A percentile compares a stretch with the other conserved stretches of the same genome.
Evolutionary conservation across 2,113 vertebrate species (phyloP).

Genomic region (Pollachius pollachius): DNA sequence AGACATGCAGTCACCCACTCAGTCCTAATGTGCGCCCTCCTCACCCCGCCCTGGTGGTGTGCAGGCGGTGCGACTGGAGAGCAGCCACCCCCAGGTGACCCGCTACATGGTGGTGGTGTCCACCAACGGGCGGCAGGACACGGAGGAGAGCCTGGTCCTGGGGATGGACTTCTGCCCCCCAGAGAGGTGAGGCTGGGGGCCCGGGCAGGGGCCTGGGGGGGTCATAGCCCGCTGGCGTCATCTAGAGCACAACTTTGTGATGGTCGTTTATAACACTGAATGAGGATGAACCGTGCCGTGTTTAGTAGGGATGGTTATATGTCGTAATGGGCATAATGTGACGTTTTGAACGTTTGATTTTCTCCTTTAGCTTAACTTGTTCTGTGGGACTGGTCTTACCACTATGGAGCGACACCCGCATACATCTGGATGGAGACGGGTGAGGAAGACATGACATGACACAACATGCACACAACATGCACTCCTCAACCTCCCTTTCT

Average conservation of each 20-base stretch:
- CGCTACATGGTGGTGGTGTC: constrained; percentile 98
- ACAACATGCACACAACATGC: background rate
- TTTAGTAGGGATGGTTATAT: no score
- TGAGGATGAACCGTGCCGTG: no score
- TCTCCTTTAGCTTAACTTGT: constrained; percentile 77
- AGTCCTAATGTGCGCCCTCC: background rate
- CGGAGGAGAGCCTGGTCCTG: constrained; percentile 95
- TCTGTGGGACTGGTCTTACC: constrained; percentile 94
- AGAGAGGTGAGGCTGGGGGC: constrained; percentile 78
- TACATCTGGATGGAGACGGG: constrained; percentile 98
- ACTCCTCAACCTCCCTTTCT: no score
- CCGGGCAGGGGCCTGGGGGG: no score
- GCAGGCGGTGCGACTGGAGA: constrained; percentile 91
- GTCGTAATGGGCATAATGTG: background rate
- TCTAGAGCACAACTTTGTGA: background rate
- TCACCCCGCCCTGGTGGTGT: background rate
- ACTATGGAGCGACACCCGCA: constrained; percentile 95
- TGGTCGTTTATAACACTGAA: background rate
- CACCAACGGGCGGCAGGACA: constrained; percentile 95
- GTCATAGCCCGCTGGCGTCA: no score
- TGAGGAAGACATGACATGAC: constrained; percentile 61
- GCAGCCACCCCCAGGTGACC: constrained; percentile 82
- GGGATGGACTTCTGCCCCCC: constrained; percentile 94
- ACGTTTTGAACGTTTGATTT: background rate
- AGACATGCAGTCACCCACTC: background rate